Evolutionary conservation across 92 coral and sea anemone species (phyloP).

Genomic region (Isaurus tuberculatus): DNA sequence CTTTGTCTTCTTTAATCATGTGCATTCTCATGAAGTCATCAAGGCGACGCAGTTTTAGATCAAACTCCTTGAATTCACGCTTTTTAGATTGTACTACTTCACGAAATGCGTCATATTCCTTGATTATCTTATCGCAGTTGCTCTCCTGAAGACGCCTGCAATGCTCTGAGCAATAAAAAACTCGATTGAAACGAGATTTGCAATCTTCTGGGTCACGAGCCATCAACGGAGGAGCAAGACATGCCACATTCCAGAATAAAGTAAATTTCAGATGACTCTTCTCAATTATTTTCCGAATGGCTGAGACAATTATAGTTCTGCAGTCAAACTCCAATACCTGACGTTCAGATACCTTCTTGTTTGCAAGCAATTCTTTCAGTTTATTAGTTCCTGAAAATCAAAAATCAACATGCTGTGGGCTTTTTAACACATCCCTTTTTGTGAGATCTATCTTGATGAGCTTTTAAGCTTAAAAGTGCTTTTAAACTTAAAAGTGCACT

Average conservation of each 20-base stretch:
- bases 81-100: background rate
- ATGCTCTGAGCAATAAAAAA: background rate
- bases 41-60: background rate
- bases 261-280: constrained; percentile 30
- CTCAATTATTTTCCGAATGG: constrained; percentile 27
- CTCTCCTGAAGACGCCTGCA: background rate
- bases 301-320: constrained; percentile 10
- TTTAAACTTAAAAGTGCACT: too few relatives aligned
- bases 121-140: background rate
- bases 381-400: background rate
- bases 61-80: background rate
- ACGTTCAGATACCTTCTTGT: background rate
- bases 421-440: background rate
- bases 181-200: background rate
- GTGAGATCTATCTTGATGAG: background rate
- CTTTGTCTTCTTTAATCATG: too few relatives aligned
- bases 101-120: background rate
- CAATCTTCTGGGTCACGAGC: background rate
- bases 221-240: background rate
- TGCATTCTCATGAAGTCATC: too few relatives aligned
- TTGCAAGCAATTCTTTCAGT: background rate
- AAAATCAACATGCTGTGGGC: background rate
- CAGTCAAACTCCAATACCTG: background rate
- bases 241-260: background rate
- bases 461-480: too few relatives aligned